Base-by-base conservation (phyloP, 2,888 invertebrate genomes). In the Dolichomitus sp. region DNA sequence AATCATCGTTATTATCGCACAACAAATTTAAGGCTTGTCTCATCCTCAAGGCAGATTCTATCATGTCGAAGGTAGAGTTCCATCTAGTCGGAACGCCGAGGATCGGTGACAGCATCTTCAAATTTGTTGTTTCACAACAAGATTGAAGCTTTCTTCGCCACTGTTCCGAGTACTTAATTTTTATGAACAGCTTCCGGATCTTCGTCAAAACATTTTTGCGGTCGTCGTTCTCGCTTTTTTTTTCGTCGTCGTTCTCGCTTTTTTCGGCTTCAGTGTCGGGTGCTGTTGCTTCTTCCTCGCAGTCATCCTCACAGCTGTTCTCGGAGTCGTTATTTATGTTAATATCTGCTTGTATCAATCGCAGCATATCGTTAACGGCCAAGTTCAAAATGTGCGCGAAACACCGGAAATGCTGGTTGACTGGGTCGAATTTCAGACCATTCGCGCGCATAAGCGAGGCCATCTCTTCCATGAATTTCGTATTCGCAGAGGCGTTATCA, bases 401-500 rank as follows among this genome's bases (percentile, higher is more conserved):
- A 30, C 69, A 73, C 1, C 65, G 78, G 30, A 80, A 65, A 80
- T 83, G 70, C n/a, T 57, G 48, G 68, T 80, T 73, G 9, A 17
- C 42, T 1, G 42, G 45, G 27, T 81, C 76, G 54, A 73, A 76
- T n/a, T 11, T 54, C 6, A 68, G 4, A 30, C 33, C 14, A 11
- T 68, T 27, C 9, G 14, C 19, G 17, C 50, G 19, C 40, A 80
- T 50, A 45, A 75, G 37, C 17, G 45, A 45, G 19, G 70, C 42
- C 7, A 84, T 37, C 61, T 83, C 77, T 33, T 19, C 37, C 48
- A 82, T 42, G 61, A 85, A 85, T 14, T n/a, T 59, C 5, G 81
- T 81, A 66, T 85, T 83, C 12, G 78, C 76, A 0, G 73, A 57
- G 0, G 80, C 82, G 61, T 82, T 85, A 40, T 85, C 84, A 1